phyloP scores from a whole-genome alignment of 2,888 invertebrate genomes.

The Andrena chrysosceles region DNA sequence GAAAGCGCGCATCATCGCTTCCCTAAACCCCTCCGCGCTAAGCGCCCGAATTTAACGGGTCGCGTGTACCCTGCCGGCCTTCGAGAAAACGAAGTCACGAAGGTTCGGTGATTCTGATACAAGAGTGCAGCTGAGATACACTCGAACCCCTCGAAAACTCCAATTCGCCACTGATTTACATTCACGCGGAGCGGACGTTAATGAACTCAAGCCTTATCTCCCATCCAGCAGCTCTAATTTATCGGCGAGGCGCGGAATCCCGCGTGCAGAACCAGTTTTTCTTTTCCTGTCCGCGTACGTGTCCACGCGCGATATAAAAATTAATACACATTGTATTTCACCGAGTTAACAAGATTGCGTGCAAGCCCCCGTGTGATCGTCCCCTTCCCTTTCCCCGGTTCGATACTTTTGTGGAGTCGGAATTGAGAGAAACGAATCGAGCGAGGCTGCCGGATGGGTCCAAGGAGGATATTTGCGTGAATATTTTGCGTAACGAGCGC shows the following conservation, averaged over 20 bases:
- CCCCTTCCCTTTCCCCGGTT: background rate
- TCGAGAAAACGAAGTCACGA: background rate
- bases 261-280: slow-evolving; percentile 45
- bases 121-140: background rate
- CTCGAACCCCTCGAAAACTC: background rate
- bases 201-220: slow-evolving; percentile 23
- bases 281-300: slow-evolving; percentile 3
- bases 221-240: slow-evolving; percentile 17
- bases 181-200: background rate
- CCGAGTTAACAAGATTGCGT: slow-evolving; percentile 44
- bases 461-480: background rate
- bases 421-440: background rate
- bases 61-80: background rate
- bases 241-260: slow-evolving; percentile 10
- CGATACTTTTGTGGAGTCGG: background rate
- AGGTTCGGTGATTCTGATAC: background rate
- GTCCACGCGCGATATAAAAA: slow-evolving; percentile 38
- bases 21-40: slow-evolving; percentile 24
- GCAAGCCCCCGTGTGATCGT: background rate
- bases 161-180: slow-evolving; percentile 7
- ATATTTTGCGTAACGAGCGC: slow-evolving; percentile 12
- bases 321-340: slow-evolving; percentile 57
- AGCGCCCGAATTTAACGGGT: slow-evolving; percentile 9
- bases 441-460: background rate
- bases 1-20: background rate